Conservation (phyloP, 1,140 invertebrate genomes). For the Trichonephila inaurata region DNA sequence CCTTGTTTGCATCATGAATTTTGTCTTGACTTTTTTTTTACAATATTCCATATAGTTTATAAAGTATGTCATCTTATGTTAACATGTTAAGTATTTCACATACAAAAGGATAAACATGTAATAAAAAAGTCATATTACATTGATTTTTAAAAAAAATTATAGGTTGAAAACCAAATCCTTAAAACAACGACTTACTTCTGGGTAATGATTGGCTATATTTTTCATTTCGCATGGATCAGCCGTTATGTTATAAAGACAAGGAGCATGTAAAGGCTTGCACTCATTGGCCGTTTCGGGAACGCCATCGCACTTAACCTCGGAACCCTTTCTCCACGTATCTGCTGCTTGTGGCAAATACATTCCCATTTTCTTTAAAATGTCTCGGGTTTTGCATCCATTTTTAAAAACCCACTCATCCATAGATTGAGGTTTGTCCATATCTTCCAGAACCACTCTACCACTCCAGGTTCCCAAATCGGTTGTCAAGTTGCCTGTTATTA, state of each 20-base stretch:
- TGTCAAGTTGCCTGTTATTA: conserved; percentile 83
- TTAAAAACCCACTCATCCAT: conserved; percentile 19
- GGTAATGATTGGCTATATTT: conserved; percentile 79
- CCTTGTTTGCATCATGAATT: too few relatives aligned
- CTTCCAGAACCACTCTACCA: conserved; percentile 82
- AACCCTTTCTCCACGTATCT: background rate
- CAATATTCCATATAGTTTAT: too few relatives aligned
- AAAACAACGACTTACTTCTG: background rate
- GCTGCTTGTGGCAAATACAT: background rate
- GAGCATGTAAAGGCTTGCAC: background rate
- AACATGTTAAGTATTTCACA: too few relatives aligned
- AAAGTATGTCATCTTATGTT: too few relatives aligned
- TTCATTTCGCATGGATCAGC: conserved; percentile 81
- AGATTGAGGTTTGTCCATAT: background rate
- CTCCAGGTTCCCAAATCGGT: background rate
- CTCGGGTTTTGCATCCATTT: background rate
- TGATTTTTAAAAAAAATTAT: background rate
- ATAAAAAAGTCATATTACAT: too few relatives aligned
- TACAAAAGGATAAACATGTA: too few relatives aligned
- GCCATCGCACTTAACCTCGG: background rate
- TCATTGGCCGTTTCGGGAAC: background rate
- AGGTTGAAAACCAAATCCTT: background rate
- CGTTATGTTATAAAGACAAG: conserved; percentile 80
- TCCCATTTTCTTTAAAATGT: background rate
- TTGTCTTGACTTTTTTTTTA: too few relatives aligned